Evolutionary conservation across 2,888 invertebrate genomes (phyloP), one percentile per base, ranked within the genome.

Genomic region (Eulithis prunata): DNA sequence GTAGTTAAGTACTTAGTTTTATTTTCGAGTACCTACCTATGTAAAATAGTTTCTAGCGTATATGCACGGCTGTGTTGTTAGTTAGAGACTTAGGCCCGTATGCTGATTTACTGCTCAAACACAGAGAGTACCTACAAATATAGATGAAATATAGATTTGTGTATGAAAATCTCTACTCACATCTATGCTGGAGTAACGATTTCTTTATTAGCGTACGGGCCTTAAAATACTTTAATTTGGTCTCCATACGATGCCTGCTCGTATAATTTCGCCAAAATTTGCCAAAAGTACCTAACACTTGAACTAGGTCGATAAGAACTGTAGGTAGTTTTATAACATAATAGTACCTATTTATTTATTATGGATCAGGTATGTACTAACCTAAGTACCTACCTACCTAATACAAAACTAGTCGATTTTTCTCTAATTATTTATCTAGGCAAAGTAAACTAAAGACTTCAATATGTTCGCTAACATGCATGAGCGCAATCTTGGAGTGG

Each of bases 201-300:
- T 21, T 21, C 21, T 21, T 21, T 21, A 21, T 21, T 2, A 21
- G 21, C 21, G 2, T 2, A 21, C 21, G 21, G 21, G 21, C 21
- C 21, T 21, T 21, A 65, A 21, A 21, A 49, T 21, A 49, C 49
- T n/a, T 59, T 64, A 21, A 21, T 54, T 62, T 57, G 58, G 53
- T 57, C 32, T 55, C 14, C 6, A n/a, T n/a, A 43, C 46, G 61
- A 47, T 56, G 46, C 6, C 4, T 32, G 21, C 21, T 21, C 21
- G 6, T 52, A 83, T 89, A 76, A 80, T 88, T 88, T 89, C 79
- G 90, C 90, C 90, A 92, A 91, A 90, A 88, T 87, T 88, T 90
- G 91, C 91, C 91, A 92, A 92, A 92, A 76, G 78, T 75, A 65
- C 80, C 74, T n/a, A n/a, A n/a, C n/a, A 76, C 71, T 75, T 75